Conservation (phyloP, 2,888 invertebrate genomes). For the Drosophila sordidapex region DNA sequence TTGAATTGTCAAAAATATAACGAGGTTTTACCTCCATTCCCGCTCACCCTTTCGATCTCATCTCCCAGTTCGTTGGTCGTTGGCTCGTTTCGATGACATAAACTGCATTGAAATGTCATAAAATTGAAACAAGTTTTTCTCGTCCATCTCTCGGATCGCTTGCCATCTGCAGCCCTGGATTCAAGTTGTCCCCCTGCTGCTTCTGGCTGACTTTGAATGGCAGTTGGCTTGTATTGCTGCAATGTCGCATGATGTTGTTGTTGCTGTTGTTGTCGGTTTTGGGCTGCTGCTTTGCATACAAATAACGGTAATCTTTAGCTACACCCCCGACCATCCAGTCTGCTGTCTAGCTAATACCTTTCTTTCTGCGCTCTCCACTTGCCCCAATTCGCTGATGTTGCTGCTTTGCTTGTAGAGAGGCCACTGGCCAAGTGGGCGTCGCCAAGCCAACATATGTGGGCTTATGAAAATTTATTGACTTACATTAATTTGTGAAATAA, state of each 20-base stretch:
- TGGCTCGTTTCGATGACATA: slow-evolving; percentile 71
- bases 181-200: slow-evolving; percentile 11
- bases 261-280: slow-evolving; percentile 56
- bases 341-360: slow-evolving; percentile 4
- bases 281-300: slow-evolving; percentile 71
- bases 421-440: slow-evolving; percentile 22
- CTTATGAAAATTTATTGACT: slow-evolving; percentile 69
- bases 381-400: slow-evolving; percentile 62
- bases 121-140: slow-evolving; percentile 73
- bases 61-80: slow-evolving; percentile 32
- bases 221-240: slow-evolving; percentile 57
- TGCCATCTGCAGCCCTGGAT: slow-evolving; percentile 28
- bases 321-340: slow-evolving; percentile 16
- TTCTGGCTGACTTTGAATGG: slow-evolving; percentile 59
- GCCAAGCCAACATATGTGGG: slow-evolving; percentile 16
- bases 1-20: slow-evolving; percentile 74
- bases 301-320: slow-evolving; percentile 68
- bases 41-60: background rate
- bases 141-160: slow-evolving; percentile 29
- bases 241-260: slow-evolving; percentile 45
- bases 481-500: slow-evolving; percentile 40
- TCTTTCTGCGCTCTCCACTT: slow-evolving; percentile 20
- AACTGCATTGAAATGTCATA: slow-evolving; percentile 81
- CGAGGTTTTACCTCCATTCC: slow-evolving; percentile 42
- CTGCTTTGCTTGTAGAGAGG: slow-evolving; percentile 61